phyloP scores from a whole-genome alignment of 2,888 invertebrate species.

The Stictocephala bisonia region DNA sequence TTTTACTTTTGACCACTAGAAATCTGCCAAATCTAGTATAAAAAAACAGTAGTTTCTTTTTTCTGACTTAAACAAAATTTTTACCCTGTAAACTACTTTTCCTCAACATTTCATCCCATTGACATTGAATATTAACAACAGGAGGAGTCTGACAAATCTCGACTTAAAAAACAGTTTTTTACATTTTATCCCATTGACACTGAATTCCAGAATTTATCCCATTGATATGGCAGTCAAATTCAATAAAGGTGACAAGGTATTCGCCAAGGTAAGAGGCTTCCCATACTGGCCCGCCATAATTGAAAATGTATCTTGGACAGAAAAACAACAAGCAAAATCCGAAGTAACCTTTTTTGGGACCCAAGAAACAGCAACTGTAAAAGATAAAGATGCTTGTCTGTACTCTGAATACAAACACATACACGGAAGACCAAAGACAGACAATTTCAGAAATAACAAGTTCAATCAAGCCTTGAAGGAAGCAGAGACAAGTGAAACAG shows the following conservation, averaged over 20 bases:
- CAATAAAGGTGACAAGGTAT: no score
- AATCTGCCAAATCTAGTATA: no score
- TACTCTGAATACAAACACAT: no score
- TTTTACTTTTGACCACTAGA: no score
- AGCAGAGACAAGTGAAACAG: no score
- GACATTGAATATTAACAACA: no score
- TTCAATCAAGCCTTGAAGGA: no score
- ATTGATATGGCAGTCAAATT: background rate
- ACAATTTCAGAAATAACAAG: no score
- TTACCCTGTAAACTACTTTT: background rate
- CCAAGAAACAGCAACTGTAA: background rate
- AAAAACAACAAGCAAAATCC: background rate
- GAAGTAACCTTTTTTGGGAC: background rate
- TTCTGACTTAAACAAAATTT: background rate
- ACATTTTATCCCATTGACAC: background rate
- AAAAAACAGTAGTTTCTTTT: no score
- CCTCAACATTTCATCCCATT: background rate
- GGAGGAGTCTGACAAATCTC: background rate
- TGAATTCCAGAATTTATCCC: background rate
- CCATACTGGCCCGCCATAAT: no score
- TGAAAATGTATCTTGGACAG: background rate
- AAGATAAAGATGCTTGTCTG: background rate
- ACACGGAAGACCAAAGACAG: no score
- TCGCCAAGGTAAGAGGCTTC: no score
- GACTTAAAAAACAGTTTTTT: background rate